A percentile compares a stretch with the other conserved stretches of the same genome.
phyloP scores from a whole-genome alignment of 1,140 invertebrate species.

The Xylocopa sonorina region DNA sequence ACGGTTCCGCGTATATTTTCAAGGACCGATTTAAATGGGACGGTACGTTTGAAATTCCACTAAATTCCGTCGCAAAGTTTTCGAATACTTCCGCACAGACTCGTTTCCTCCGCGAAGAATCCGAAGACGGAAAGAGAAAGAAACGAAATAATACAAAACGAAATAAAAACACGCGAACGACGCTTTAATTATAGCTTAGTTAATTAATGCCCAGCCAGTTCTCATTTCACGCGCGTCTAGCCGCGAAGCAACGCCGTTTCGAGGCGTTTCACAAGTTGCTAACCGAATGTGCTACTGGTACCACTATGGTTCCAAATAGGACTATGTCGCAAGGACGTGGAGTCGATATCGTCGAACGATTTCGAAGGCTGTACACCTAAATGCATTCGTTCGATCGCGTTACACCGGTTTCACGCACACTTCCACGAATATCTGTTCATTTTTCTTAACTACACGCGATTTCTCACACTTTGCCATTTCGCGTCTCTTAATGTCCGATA shows the following conservation, averaged over 20 bases:
- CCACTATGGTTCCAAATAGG: slow-evolving; percentile 49
- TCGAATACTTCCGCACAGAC: not conserved
- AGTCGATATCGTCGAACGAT: not conserved
- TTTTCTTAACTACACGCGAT: not conserved
- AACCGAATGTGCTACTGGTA: slow-evolving; percentile 47
- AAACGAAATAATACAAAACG: not conserved
- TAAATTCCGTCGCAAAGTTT: not conserved
- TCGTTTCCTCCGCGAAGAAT: not conserved
- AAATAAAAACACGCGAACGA: not conserved
- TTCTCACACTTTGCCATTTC: too few species aligned
- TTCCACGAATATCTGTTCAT: not conserved
- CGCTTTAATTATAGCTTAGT: slow-evolving; percentile 25
- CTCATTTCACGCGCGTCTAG: slow-evolving; percentile 47
- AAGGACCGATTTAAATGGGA: too few species aligned
- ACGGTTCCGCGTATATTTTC: not conserved
- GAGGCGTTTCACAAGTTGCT: slow-evolving; percentile 51
- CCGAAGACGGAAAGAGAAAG: not conserved
- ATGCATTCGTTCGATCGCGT: not conserved
- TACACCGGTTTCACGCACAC: not conserved
- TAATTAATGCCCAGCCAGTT: slow-evolving; percentile 28
- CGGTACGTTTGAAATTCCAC: too few species aligned
- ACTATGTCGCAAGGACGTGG: slow-evolving; percentile 8
- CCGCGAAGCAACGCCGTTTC: slow-evolving; percentile 40
- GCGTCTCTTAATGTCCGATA: too few species aligned
- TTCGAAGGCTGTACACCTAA: slow-evolving; percentile 4